A percentile compares a stretch with the other conserved stretches of the same genome.
phyloP scores from a whole-genome alignment of 2,797 vertebrate species.

The Miichthys miiuy region DNA sequence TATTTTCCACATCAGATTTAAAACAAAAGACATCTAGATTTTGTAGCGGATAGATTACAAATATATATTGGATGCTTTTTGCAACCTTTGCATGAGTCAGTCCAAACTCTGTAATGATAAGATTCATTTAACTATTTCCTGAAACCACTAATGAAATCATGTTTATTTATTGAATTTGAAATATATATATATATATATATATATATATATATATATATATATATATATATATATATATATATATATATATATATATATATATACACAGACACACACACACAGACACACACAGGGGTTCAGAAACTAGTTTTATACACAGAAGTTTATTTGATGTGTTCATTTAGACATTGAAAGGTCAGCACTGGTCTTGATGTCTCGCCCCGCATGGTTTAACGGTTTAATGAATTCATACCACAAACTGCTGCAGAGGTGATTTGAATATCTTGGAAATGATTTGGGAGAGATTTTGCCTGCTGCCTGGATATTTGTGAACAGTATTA shows the following conservation, averaged over 20 bases:
- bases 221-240: too few relatives aligned
- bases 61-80: conserved; percentile 61
- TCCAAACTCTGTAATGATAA: conserved; percentile 46
- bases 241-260: too few relatives aligned
- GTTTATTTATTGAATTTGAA: conserved; percentile 56
- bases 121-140: conserved; percentile 44
- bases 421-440: conserved; percentile 27
- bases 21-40: conserved; percentile 65
- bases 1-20: conserved; percentile 63
- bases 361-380: conserved; percentile 40
- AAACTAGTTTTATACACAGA: conserved; percentile 45
- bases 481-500: conserved; percentile 26
- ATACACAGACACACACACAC: too few relatives aligned
- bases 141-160: conserved; percentile 41
- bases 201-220: too few relatives aligned
- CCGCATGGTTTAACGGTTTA: conserved; percentile 6
- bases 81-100: conserved; percentile 42
- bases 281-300: background rate
- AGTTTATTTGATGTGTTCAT: conserved; percentile 43
- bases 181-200: too few relatives aligned
- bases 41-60: conserved; percentile 64
- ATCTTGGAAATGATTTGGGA: background rate
- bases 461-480: background rate
- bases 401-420: conserved; percentile 1
- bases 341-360: conserved; percentile 56